Evolutionary conservation across 1,140 invertebrate genomes (phyloP), one percentile per base, ranked within the genome.

Genomic region (Stegodyphus dumicola): DNA sequence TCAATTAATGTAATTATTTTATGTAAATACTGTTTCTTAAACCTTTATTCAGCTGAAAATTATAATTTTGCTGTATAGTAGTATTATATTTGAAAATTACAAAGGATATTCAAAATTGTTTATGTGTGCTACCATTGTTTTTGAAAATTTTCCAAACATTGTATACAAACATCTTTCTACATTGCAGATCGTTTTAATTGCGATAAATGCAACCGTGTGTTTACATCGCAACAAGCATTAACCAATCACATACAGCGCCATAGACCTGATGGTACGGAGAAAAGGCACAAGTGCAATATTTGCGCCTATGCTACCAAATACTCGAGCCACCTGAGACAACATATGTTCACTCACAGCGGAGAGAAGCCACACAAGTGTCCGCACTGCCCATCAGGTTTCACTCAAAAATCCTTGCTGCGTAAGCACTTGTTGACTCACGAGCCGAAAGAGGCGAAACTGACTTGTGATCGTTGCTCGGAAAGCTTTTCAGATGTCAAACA

Each of bases 241-340:
- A 18, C 13, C 6, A 51, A 51, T 6, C 81, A 84, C 65, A 66
- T 53, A 53, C 10, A 54, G 11, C 51, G 73, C 9, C 81, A 84
- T 18, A 64, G 18, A 10, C 33, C 73, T 3, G 70, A 76, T n/a
- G 73, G 9, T 6, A 2, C 51, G 17, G 64, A 75, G 11, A 84
- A 84, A 52, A 56, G 70, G 17, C 81, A 84, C 11, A 51, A n/a
- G 2, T 84, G 81, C n/a, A 54, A 56, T n/a, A 3, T 84, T 10
- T 84, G 81, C 33, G 49, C 73, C 11, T 84, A 84, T 13, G 52
- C 81, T n/a, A 84, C 81, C 7, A 76, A 84, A 9, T 84, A 84
- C 13, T 84, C 81, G 11, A 84, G 81, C 65, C 81, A 84, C 52
- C 13, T 84, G 64, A 18, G 53, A 7, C 70, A 84, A 17, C 81